Evolutionary conservation across 2,888 invertebrate genomes (phyloP).

Genomic region (Rhimphoctona megacephalus): DNA sequence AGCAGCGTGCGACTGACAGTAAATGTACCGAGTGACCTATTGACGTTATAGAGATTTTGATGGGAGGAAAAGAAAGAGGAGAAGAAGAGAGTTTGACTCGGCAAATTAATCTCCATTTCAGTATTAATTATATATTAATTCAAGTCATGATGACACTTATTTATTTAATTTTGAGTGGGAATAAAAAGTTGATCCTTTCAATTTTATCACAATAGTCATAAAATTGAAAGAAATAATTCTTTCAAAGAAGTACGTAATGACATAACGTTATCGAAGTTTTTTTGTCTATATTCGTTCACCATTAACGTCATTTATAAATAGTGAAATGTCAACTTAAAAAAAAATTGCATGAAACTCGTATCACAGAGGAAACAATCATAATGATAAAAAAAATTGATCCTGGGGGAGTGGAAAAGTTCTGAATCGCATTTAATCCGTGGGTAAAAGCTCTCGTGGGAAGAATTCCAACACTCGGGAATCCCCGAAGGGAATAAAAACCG

Average conservation of each 20-base stretch:
- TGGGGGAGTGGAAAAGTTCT: not conserved
- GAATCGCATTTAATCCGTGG: conserved; percentile 5
- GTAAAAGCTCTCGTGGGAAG: conserved; percentile 22
- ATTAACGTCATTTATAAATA: not conserved
- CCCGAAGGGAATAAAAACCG: not conserved
- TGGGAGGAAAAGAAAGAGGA: not conserved
- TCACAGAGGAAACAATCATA: not conserved
- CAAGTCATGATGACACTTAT: too few relatives aligned
- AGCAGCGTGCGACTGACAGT: conserved; percentile 38
- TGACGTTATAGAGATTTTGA: conserved; percentile 16
- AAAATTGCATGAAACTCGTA: not conserved
- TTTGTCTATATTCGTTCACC: not conserved
- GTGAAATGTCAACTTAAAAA: not conserved
- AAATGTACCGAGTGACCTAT: conserved; percentile 16
- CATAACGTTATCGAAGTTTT: not conserved
- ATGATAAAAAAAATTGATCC: not conserved
- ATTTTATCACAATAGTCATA: too few relatives aligned
- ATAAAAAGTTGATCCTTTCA: not conserved
- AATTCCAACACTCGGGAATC: conserved; percentile 4
- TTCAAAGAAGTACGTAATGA: too few relatives aligned
- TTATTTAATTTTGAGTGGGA: not conserved
- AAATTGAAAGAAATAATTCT: too few relatives aligned
- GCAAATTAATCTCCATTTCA: conserved; percentile 15
- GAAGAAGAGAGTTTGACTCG: conserved; percentile 8
- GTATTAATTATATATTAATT: not conserved